Percentiles rank a stretch among this genome's conserved stretches.
Evolutionary conservation across 2,888 invertebrate genomes (phyloP).

Genomic region (Chromoteleia sp.): DNA sequence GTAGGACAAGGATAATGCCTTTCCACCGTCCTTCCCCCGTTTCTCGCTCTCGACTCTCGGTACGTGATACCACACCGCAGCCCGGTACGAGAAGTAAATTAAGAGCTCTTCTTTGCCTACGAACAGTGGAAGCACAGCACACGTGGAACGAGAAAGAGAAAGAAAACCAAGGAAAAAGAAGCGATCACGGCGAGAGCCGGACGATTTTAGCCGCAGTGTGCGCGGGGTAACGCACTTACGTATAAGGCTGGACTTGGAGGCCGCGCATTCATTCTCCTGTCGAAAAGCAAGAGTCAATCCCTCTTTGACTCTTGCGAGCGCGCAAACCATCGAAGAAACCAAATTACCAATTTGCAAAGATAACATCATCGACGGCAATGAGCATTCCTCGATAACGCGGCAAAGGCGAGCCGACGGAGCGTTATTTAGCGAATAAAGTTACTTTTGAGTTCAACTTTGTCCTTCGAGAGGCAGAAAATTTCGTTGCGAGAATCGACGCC

Average conservation of each 20-base stretch:
- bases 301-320: neutral
- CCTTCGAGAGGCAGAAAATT: constrained; percentile 2
- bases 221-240: constrained; percentile 76
- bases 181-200: constrained; percentile 54
- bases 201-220: constrained; percentile 80
- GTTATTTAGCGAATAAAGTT: too few species aligned
- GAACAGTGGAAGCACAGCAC: constrained; percentile 57
- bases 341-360: constrained; percentile 56
- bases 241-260: constrained; percentile 63
- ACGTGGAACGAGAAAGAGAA: constrained; percentile 68
- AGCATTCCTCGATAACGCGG: too few species aligned
- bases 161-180: constrained; percentile 63
- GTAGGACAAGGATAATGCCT: too few species aligned
- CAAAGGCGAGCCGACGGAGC: too few species aligned
- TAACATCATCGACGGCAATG: constrained; percentile 30
- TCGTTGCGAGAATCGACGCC: constrained; percentile 5
- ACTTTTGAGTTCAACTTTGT: neutral
- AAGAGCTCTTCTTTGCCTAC: constrained; percentile 69
- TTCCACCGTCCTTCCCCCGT: constrained; percentile 71
- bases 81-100: constrained; percentile 67
- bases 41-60: constrained; percentile 61
- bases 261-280: constrained; percentile 50
- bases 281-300: constrained; percentile 38
- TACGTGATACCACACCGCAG: constrained; percentile 67
- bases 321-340: constrained; percentile 7